Base-by-base conservation (phyloP, 2,113 vertebrate species). In the Cathartes aura region DNA sequence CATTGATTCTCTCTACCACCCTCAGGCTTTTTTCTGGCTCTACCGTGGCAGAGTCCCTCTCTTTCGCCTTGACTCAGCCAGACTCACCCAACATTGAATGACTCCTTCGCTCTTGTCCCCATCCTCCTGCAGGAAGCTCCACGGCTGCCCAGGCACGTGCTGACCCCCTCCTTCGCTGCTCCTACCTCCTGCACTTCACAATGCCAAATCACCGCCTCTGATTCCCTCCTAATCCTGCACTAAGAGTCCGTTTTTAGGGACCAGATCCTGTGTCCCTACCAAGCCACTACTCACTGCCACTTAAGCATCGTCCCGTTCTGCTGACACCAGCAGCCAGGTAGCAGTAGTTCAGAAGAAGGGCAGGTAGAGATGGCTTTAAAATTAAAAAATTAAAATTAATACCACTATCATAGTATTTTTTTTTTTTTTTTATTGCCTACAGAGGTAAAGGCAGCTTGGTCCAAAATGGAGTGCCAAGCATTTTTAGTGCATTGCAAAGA, bases 111-210 rank as follows among this genome's bases (percentile, higher is more conserved):
- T 59, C 68, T 16, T 19, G 8, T 24, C 29, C 29, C 19, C 27
- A 38, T 34, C 19, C 36, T 70, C 63, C 45, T 7, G 18, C 30
- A 18, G 38, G 52, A 71, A 40, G 45, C 15, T 45, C 59, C 60
- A 32, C 0, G 2, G 42, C 50, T 64, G 50, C 58, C n/a, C 4
- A 4, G 45, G 34, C 45, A 38, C 24, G 8, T 1, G 15, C 50
- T 19, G 18, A 45, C 19, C 32, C 6, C 30, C 23, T n/a, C 15
- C 45, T 53, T 78, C 7, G 3, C 29, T 42, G 52, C 45, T 84
- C 34, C 34, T 26, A 5, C 21, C 59, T 32, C 52, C 29, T 23
- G 26, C 9, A 9, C 43, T 62, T 38, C 47, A 11, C 47, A 16
- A 2, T 3, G 24, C 45, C 30, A 9, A 26, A 34, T 24, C 34